phyloP scores from a whole-genome alignment of 2,113 vertebrate species.

The Ophthalmolycus amberensis region DNA sequence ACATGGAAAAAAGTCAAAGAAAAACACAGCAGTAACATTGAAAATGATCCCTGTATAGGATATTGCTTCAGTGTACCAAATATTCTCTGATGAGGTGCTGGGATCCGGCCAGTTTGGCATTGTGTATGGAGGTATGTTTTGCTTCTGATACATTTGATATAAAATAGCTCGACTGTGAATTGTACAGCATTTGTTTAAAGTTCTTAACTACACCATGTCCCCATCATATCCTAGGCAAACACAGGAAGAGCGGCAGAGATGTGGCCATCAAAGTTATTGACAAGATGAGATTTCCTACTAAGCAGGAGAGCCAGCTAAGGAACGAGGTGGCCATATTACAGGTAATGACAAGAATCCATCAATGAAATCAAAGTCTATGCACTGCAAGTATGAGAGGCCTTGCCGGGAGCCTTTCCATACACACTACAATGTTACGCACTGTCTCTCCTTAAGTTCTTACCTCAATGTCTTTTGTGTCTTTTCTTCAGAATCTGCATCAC shows the following conservation, averaged over 20 bases:
- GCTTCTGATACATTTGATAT: background rate
- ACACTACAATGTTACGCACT: background rate
- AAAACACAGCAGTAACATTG: constrained; percentile 30
- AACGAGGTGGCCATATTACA: constrained; percentile 99
- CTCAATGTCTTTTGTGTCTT: background rate
- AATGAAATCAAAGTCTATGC: background rate
- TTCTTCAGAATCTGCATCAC: constrained; percentile 93
- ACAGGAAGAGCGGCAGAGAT: constrained; percentile 97
- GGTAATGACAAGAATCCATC: constrained; percentile 79
- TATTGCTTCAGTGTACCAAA: constrained; percentile 97
- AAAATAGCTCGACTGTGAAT: background rate
- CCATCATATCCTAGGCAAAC: constrained; percentile 86
- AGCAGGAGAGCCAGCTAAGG: constrained; percentile 98
- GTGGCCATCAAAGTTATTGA: constrained; percentile 99
- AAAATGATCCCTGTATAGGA: constrained; percentile 83
- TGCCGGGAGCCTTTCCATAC: background rate
- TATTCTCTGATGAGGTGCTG: constrained; percentile 98
- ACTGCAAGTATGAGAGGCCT: background rate
- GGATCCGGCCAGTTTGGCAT: constrained; percentile 99
- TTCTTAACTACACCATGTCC: rapidly evolving
- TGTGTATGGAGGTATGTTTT: constrained; percentile 93
- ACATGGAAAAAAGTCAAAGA: constrained; percentile 33
- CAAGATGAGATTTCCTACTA: constrained; percentile 99
- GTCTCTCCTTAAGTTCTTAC: background rate
- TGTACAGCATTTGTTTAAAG: background rate